A percentile compares a stretch with the other conserved stretches of the same genome.
Evolutionary conservation across 2,113 vertebrate species (phyloP).

Genomic region (Delphinapterus leucas): DNA sequence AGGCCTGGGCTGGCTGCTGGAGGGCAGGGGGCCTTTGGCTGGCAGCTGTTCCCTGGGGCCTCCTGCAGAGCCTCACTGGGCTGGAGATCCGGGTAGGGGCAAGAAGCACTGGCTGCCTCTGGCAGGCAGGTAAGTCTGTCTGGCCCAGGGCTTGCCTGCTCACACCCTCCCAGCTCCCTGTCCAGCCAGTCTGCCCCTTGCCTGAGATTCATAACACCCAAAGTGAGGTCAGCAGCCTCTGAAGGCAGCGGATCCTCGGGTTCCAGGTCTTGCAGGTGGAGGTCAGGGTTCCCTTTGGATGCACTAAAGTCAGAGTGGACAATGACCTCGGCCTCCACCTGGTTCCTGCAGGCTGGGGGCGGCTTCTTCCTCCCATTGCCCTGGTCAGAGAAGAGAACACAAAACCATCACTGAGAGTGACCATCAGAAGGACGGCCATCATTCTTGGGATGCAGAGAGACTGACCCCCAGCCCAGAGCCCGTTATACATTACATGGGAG

Average conservation of each 20-base stretch:
- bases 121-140: slow-evolving; percentile 59
- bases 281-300: slow-evolving; percentile 75
- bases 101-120: slow-evolving; percentile 32
- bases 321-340: slow-evolving; percentile 95
- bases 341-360: slow-evolving; percentile 84
- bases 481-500: too few relatives aligned
- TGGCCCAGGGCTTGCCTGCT: not conserved
- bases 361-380: slow-evolving; percentile 82
- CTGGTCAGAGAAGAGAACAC: slow-evolving; percentile 53
- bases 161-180: slow-evolving; percentile 5
- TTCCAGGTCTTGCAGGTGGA: slow-evolving; percentile 74
- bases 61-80: slow-evolving; percentile 41
- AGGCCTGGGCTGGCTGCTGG: slow-evolving; percentile 63
- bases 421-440: not conserved
- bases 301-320: slow-evolving; percentile 95
- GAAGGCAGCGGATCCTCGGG: slow-evolving; percentile 47
- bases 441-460: not conserved
- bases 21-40: slow-evolving; percentile 14
- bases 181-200: slow-evolving; percentile 54
- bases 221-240: not conserved
- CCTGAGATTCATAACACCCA: not conserved
- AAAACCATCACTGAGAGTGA: not conserved
- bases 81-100: not conserved
- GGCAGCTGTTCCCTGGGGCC: slow-evolving; percentile 27
- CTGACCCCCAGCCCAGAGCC: not conserved